Evolutionary conservation across 92 coral and sea anemone species (phyloP), one percentile per base, ranked within the genome.

Genomic region (Actinernus sp.): DNA sequence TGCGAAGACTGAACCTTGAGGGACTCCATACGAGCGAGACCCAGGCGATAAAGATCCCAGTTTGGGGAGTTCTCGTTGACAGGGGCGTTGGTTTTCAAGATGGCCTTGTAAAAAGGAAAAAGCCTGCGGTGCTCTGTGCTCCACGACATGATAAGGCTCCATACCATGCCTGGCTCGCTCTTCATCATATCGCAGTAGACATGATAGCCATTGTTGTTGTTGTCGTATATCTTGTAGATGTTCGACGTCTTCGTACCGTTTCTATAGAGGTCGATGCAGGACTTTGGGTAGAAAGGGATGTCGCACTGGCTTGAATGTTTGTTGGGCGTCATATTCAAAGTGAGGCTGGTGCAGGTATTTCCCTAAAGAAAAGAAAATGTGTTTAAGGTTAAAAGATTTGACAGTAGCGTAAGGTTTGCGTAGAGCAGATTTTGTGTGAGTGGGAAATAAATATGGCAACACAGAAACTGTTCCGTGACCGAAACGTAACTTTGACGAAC

Each of bases 81-180:
- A 25, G 88, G 83, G 44, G 51, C 34, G 65, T 72, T 38, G 16
- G 6, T 39, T 29, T 26, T 60, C 10, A 77, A 57, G 16, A 58
- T 30, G 1, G 37, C 22, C 10, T 7, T 19, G 2, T 2, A 4
- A 26, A 83, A 59, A 33, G 31, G 27, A 23, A 22, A 0, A 10
- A 76, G 11, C 4, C 1, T 26, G 4, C 30, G 39, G 51, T 82
- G 65, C 13, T 19, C 56, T 1, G 46, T 52, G 21, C 71, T 50
- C 68, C 68, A 82, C 21, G 90, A 84, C 78, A 50, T 64, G 55
- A 84, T 85, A 27, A 84, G 62, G 33, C 85, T 84, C 90, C 90
- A 84, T 63, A 76, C 90, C 7, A 68, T 57, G 14, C 75, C 80
- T 36, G 80, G 56, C 39, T 84, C 90, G 29, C 68, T 58, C 12